These are phyloP conservation scores for Scytalopus superciliaris DNA, from an alignment of 2,113 vertebrate genomes.

Conservation along the genomic window DNA sequence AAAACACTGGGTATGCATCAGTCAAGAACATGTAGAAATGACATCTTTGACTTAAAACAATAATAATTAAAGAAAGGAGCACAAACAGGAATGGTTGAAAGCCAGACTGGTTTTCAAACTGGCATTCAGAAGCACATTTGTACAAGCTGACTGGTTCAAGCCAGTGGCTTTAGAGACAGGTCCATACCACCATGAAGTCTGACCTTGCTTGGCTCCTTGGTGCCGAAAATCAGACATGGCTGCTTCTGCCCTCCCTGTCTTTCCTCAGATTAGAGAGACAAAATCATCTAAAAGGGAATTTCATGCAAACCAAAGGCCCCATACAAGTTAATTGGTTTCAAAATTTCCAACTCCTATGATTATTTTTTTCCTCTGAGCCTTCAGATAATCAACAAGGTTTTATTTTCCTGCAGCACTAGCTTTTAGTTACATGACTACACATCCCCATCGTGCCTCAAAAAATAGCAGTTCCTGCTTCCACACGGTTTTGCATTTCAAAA, in stretches of 20 bases:
- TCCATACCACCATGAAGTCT: neutral
- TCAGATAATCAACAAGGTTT: neutral
- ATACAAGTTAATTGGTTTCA: neutral
- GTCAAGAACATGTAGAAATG: conserved; percentile 34
- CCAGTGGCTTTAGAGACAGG: neutral
- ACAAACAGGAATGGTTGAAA: conserved; percentile 4
- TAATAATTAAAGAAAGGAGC: neutral
- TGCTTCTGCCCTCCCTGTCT: neutral
- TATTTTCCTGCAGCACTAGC: neutral
- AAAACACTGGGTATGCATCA: neutral
- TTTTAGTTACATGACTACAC: neutral
- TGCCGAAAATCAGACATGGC: neutral
- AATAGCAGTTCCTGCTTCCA: neutral
- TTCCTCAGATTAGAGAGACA: neutral
- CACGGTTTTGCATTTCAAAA: neutral
- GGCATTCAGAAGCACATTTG: neutral
- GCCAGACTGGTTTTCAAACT: neutral
- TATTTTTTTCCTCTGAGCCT: neutral
- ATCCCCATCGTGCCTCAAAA: neutral
- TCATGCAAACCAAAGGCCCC: neutral
- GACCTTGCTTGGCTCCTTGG: neutral
- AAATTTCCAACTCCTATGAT: neutral
- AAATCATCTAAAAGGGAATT: neutral
- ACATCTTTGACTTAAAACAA: neutral
- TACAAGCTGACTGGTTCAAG: neutral